Evolutionary conservation across 2,113 vertebrate species (phyloP).

Genomic region (Noctilio leporinus): DNA sequence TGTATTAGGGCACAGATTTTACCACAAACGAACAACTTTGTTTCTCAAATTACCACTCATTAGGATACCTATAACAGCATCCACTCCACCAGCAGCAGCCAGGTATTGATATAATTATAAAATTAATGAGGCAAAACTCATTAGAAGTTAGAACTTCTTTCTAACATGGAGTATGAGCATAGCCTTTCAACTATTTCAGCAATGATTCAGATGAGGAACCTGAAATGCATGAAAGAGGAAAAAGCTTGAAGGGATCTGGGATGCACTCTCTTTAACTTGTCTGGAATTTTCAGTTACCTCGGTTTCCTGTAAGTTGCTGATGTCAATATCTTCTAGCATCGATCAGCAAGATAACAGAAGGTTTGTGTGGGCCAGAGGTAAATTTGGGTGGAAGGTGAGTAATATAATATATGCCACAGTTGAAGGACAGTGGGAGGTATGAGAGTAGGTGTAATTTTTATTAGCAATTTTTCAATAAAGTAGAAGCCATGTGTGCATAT

Average conservation of each 20-base stretch:
- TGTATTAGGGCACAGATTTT: neutral
- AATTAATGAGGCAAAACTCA: slow-evolving; percentile 16
- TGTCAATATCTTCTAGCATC: slow-evolving; percentile 76
- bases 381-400: slow-evolving; percentile 55
- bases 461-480: slow-evolving; percentile 25
- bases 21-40: neutral
- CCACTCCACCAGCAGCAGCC: neutral
- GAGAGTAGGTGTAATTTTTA: slow-evolving; percentile 43
- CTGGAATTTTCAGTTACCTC: slow-evolving; percentile 74
- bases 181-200: slow-evolving; percentile 72
- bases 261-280: slow-evolving; percentile 76
- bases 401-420: slow-evolving; percentile 61
- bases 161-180: slow-evolving; percentile 34
- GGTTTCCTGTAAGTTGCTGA: slow-evolving; percentile 79
- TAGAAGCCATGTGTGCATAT: neutral
- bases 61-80: neutral
- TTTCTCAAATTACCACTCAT: neutral
- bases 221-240: slow-evolving; percentile 70
- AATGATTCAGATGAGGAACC: slow-evolving; percentile 78
- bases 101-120: neutral
- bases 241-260: slow-evolving; percentile 71
- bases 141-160: neutral
- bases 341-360: slow-evolving; percentile 66
- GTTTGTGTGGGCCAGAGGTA: slow-evolving; percentile 73
- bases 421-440: slow-evolving; percentile 44